These are phyloP conservation scores for Galagoides demidoff DNA, from an alignment of 2,797 vertebrate species.

Conservation along the genomic window DNA sequence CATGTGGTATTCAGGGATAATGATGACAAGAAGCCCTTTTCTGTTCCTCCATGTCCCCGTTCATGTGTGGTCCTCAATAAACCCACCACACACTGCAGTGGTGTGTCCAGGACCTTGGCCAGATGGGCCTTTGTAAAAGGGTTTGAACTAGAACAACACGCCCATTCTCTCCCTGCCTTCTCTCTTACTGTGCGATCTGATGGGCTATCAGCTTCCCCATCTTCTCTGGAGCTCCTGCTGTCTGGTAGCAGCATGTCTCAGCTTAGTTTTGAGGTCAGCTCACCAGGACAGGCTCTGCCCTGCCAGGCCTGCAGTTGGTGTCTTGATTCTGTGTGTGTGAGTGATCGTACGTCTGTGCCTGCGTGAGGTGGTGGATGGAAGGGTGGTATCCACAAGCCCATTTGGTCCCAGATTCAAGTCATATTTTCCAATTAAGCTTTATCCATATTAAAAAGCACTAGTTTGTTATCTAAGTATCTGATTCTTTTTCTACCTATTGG, in stretches of 20 bases:
- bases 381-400: neutral
- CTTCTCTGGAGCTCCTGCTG: neutral
- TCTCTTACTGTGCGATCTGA: neutral
- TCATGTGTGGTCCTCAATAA: neutral
- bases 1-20: neutral
- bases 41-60: too few species aligned
- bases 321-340: neutral
- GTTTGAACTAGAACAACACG: neutral
- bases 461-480: conserved; percentile 26
- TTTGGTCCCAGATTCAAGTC: neutral
- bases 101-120: neutral
- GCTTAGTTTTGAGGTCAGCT: neutral
- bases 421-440: neutral
- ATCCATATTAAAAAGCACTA: neutral
- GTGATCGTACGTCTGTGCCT: too few species aligned
- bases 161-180: neutral
- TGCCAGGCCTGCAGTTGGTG: neutral
- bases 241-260: neutral
- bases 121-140: neutral
- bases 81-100: neutral
- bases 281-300: neutral
- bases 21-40: neutral
- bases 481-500: neutral
- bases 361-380: neutral
- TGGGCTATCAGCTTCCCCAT: neutral